Conservation (phyloP, 2,113 vertebrate species). For the Agelaius tricolor region DNA sequence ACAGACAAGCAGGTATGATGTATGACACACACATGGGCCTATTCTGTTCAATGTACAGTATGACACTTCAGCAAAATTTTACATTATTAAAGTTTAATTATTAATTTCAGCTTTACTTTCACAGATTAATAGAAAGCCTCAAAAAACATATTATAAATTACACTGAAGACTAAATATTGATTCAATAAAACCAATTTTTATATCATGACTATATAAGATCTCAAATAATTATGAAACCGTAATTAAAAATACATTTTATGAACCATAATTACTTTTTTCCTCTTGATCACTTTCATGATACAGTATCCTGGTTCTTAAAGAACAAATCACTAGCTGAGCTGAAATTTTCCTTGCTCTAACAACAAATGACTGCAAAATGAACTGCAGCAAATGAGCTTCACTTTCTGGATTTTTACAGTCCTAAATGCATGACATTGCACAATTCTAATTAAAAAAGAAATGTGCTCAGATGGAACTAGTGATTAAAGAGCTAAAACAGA, state of each 20-base stretch:
- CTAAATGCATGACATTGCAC: background rate
- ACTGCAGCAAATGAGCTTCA: background rate
- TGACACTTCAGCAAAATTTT: background rate
- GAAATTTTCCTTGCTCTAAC: background rate
- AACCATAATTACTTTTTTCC: background rate
- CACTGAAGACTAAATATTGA: background rate
- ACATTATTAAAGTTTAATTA: background rate
- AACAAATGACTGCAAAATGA: background rate
- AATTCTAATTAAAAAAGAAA: slow-evolving; percentile 18
- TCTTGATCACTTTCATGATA: background rate
- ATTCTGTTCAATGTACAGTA: background rate
- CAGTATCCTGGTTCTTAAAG: background rate
- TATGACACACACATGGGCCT: rapidly evolving
- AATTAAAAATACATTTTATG: background rate
- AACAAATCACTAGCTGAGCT: background rate
- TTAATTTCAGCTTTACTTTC: background rate
- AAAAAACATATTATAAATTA: background rate
- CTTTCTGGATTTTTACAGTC: slow-evolving; percentile 1
- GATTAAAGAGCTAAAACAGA: background rate
- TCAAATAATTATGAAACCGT: background rate
- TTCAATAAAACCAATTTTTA: background rate
- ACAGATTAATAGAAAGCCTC: background rate
- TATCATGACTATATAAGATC: background rate
- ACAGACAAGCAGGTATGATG: background rate
- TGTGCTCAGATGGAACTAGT: background rate